Conservation (phyloP, 2,888 invertebrate genomes). For the Pollenia griseotomentosa region DNA sequence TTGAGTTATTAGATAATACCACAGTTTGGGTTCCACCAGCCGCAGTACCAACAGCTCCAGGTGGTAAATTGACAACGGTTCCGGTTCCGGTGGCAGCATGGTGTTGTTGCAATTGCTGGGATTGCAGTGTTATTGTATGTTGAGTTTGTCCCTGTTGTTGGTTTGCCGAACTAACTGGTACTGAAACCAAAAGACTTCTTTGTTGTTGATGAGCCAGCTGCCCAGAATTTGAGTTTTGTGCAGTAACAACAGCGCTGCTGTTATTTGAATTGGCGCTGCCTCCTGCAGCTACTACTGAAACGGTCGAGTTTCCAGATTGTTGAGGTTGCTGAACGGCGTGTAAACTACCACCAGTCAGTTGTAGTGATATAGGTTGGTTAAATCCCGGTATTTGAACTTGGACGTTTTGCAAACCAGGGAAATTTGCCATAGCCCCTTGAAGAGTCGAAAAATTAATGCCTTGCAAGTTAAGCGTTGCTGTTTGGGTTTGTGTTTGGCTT, state of each 20-base stretch:
- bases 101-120: conserved; percentile 83
- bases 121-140: conserved; percentile 81
- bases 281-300: conserved; percentile 69
- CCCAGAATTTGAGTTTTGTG: conserved; percentile 64
- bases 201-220: conserved; percentile 81
- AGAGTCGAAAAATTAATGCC: conserved; percentile 90
- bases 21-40: conserved; percentile 84
- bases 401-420: conserved; percentile 89
- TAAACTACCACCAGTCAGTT: conserved; percentile 88
- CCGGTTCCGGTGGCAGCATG: conserved; percentile 80
- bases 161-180: conserved; percentile 85
- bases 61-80: conserved; percentile 84
- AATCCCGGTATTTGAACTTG: conserved; percentile 93
- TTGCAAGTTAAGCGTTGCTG: conserved; percentile 86
- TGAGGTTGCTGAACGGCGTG: conserved; percentile 82
- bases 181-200: conserved; percentile 88
- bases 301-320: conserved; percentile 69
- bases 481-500: conserved; percentile 81
- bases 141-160: conserved; percentile 81
- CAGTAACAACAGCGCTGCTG: conserved; percentile 53
- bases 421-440: conserved; percentile 85
- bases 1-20: conserved; percentile 81
- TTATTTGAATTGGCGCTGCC: conserved; percentile 70
- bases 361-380: conserved; percentile 93
- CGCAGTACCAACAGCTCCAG: conserved; percentile 75